phyloP scores from a whole-genome alignment of 2,888 invertebrate species.

The Serrognathus titanus region DNA sequence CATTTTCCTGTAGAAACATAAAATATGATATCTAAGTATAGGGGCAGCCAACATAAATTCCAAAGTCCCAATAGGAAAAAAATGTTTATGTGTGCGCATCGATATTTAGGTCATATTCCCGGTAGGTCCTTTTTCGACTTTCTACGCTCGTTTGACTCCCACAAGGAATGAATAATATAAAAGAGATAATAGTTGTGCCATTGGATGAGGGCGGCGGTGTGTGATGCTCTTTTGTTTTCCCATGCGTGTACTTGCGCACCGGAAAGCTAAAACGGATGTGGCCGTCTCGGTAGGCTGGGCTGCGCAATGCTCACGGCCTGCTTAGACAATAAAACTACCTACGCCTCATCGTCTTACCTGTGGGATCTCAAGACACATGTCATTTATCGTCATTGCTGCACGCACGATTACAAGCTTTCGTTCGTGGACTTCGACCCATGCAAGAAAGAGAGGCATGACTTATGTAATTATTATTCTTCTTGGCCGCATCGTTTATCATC shows the following conservation, averaged over 20 bases:
- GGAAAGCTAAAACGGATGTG: slow-evolving; percentile 44
- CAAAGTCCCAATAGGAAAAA: too few species aligned
- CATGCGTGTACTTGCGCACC: slow-evolving; percentile 34
- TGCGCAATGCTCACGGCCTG: slow-evolving; percentile 20
- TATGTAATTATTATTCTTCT: background rate
- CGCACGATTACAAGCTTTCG: background rate
- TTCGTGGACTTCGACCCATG: background rate
- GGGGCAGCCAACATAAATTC: too few species aligned
- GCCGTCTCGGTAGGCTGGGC: slow-evolving; percentile 38
- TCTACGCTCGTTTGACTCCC: background rate
- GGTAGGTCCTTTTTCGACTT: too few species aligned
- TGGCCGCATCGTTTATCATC: background rate
- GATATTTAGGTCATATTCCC: too few species aligned
- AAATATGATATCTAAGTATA: too few species aligned
- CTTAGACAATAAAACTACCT: slow-evolving; percentile 27
- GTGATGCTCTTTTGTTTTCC: slow-evolving; percentile 23
- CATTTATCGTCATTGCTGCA: background rate
- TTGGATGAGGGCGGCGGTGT: slow-evolving; percentile 9
- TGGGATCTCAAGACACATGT: background rate
- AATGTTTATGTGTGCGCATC: too few species aligned
- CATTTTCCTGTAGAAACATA: too few species aligned
- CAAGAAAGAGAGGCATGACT: background rate
- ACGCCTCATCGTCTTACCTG: slow-evolving; percentile 17
- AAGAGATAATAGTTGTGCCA: background rate
- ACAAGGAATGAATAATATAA: slow-evolving; percentile 9